A percentile compares a stretch with the other conserved stretches of the same genome.
phyloP scores from a whole-genome alignment of 2,888 invertebrate genomes.

The Heliconius hortense region DNA sequence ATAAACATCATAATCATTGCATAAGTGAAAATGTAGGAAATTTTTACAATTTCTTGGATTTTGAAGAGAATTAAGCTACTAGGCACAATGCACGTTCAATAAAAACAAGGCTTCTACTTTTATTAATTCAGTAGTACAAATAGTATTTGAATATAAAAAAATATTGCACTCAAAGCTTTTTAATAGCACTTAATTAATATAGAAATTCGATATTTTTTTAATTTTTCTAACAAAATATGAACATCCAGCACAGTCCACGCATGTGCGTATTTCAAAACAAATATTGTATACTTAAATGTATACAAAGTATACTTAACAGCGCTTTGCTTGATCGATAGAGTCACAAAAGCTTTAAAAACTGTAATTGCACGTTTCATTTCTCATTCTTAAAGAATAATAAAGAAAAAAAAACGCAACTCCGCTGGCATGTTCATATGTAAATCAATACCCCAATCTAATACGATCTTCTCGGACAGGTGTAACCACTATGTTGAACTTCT shows the following conservation, averaged over 20 bases:
- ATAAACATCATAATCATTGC: conserved; percentile 5
- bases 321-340: conserved; percentile 10
- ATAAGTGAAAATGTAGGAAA: neutral
- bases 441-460: conserved; percentile 28
- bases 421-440: conserved; percentile 36
- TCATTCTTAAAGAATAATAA: conserved; percentile 1
- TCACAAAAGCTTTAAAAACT: neutral
- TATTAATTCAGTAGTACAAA: neutral
- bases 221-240: conserved; percentile 26
- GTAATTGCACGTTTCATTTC: neutral
- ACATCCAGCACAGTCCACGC: conserved; percentile 32
- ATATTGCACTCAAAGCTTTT: conserved; percentile 27
- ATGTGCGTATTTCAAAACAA: conserved; percentile 12
- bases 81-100: neutral
- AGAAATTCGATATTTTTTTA: conserved; percentile 2
- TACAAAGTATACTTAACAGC: neutral
- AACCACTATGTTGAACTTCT: conserved; percentile 98
- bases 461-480: conserved; percentile 84
- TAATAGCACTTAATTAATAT: conserved; percentile 24
- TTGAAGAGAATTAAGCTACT: neutral
- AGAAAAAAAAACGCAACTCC: conserved; percentile 1
- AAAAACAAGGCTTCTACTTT: neutral
- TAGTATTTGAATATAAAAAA: neutral
- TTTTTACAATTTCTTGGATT: neutral
- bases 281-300: neutral